Percentiles rank a stretch among this genome's conserved stretches.
Evolutionary conservation across 2,888 invertebrate species (phyloP).

Genomic region (Uropetala carovei): DNA sequence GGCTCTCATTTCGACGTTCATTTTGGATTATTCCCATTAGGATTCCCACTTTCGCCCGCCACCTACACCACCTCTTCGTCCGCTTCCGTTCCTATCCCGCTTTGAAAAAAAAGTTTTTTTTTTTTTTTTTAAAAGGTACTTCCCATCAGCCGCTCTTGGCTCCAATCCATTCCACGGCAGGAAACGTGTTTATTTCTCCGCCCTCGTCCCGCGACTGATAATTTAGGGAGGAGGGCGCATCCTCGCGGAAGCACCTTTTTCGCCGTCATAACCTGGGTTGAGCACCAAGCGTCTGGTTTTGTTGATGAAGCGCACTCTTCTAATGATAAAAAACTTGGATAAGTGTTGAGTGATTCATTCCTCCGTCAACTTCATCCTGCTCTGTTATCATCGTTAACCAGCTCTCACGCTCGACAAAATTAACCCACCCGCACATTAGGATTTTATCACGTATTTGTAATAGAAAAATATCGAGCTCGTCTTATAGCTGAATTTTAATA

Average conservation of each 20-base stretch:
- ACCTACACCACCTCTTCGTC: neutral
- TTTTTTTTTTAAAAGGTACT: neutral
- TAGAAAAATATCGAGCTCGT: too few relatives aligned
- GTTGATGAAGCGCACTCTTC: too few relatives aligned
- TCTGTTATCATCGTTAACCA: too few relatives aligned
- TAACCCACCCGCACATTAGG: too few relatives aligned
- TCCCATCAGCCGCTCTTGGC: neutral
- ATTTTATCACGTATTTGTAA: too few relatives aligned
- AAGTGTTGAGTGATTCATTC: too few relatives aligned
- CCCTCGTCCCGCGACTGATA: neutral
- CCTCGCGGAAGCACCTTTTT: neutral
- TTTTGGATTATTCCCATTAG: slow-evolving; percentile 20
- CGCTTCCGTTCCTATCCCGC: neutral
- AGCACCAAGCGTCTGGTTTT: too few relatives aligned
- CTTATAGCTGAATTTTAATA: too few relatives aligned
- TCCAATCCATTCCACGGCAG: neutral
- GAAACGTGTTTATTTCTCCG: neutral
- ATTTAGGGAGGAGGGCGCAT: neutral
- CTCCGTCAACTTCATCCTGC: too few relatives aligned
- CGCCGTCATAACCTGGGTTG: neutral
- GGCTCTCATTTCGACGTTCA: neutral
- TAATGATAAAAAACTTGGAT: too few relatives aligned
- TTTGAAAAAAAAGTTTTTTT: slow-evolving; percentile 18
- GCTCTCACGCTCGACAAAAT: too few relatives aligned
- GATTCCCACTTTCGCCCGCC: neutral